A percentile compares a stretch with the other conserved stretches of the same genome.
phyloP scores from a whole-genome alignment of 2,797 vertebrate genomes.

The Gymnothorax javanicus region DNA sequence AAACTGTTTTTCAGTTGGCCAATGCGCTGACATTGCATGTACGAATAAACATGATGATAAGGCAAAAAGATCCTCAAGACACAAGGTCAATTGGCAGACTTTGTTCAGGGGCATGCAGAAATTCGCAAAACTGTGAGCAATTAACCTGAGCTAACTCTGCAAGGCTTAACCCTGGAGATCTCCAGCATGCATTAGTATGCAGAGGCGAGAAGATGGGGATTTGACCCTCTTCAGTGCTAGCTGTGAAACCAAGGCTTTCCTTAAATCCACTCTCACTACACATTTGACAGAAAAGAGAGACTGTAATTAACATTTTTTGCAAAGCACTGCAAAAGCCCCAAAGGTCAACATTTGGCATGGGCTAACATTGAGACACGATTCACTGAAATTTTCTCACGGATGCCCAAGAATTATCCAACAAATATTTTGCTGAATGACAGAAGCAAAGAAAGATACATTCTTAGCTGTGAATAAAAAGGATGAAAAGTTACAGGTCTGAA shows the following conservation, averaged over 20 bases:
- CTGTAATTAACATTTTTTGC: background rate
- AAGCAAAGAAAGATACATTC: background rate
- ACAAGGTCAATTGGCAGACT: slow-evolving; percentile 8
- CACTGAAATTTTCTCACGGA: background rate
- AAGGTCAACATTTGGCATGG: slow-evolving; percentile 9
- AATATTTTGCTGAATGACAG: background rate
- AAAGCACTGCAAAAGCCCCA: background rate
- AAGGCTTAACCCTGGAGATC: slow-evolving; percentile 10
- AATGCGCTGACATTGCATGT: background rate
- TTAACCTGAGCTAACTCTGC: background rate
- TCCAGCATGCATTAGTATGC: background rate
- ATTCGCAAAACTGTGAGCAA: background rate
- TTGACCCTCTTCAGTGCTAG: slow-evolving; percentile 7
- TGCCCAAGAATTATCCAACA: background rate
- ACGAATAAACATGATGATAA: background rate
- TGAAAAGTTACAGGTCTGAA: background rate
- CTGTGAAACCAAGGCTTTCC: background rate
- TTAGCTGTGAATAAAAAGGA: background rate
- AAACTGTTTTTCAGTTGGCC: background rate
- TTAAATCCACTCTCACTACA: background rate
- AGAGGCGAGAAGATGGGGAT: background rate
- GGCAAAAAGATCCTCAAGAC: background rate
- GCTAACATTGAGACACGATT: background rate
- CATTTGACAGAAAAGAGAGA: background rate
- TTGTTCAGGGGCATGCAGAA: slow-evolving; percentile 1